Percentiles rank a stretch among this genome's conserved stretches.
These are phyloP conservation scores for Danaus melanippus DNA, from an alignment of 1,140 invertebrate genomes.

Conservation along the genomic window DNA sequence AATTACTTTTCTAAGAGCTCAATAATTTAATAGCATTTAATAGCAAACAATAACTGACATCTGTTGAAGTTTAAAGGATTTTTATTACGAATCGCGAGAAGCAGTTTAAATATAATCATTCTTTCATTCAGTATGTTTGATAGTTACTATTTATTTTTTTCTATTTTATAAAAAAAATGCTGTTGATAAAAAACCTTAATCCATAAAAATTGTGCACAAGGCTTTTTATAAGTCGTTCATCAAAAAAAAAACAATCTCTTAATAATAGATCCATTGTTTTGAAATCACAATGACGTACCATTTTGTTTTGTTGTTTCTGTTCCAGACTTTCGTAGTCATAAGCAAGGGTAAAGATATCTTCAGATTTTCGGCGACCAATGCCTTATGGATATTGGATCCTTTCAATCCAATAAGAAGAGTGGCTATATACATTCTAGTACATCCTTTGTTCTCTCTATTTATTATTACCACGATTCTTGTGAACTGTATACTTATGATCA, in stretches of 20 bases:
- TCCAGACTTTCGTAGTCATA: constrained; percentile 97
- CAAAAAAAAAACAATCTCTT: no score
- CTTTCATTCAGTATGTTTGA: no score
- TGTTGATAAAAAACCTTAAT: constrained; percentile 1
- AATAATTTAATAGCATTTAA: no score
- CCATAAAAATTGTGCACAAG: not conserved
- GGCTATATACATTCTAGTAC: constrained; percentile 97
- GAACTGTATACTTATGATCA: constrained; percentile 99
- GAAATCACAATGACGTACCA: no score
- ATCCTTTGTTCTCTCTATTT: constrained; percentile 97
- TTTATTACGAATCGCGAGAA: no score
- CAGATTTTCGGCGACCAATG: constrained; percentile 97
- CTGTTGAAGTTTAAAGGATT: no score
- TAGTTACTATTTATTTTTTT: no score
- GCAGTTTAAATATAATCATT: no score
- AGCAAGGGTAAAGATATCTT: constrained; percentile 99
- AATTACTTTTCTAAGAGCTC: no score
- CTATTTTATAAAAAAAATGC: no score
- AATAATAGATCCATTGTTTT: no score
- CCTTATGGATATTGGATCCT: constrained; percentile 94
- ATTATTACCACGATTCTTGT: constrained; percentile 98
- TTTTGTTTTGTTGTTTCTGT: constrained; percentile 28
- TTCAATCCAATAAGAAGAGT: constrained; percentile 97
- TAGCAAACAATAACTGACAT: no score
- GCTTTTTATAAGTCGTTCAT: constrained; percentile 27